phyloP scores from a whole-genome alignment of 2,888 invertebrate genomes.

The Scotopteryx bipunctaria region DNA sequence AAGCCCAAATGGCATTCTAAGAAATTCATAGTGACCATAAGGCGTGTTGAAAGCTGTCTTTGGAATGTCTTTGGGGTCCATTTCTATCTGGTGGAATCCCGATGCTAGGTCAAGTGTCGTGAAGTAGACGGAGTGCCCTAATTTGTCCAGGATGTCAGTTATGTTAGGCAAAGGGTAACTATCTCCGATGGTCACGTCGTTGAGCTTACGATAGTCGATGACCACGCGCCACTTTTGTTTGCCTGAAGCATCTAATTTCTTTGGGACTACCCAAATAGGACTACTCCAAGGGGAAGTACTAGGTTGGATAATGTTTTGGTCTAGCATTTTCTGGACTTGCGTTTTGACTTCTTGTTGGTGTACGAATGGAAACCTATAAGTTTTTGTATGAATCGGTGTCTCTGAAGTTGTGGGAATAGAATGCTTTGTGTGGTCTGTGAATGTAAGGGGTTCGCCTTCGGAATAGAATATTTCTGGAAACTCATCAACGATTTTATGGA shows the following conservation, averaged over 20 bases:
- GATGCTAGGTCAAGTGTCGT: conserved; percentile 41
- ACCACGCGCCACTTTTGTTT: conserved; percentile 45
- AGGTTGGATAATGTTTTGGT: conserved; percentile 47
- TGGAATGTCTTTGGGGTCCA: conserved; percentile 27
- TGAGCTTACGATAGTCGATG: no score
- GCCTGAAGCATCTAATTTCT: no score
- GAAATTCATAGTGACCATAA: conserved; percentile 40
- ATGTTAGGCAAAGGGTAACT: conserved; percentile 39
- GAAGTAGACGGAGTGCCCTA: conserved; percentile 42
- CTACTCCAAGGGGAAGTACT: conserved; percentile 49
- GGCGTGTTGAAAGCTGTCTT: conserved; percentile 42
- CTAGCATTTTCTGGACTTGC: conserved; percentile 45
- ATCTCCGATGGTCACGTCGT: conserved; percentile 45
- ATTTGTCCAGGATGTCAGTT: conserved; percentile 22
- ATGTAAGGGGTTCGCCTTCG: conserved; percentile 43
- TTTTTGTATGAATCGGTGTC: conserved; percentile 41
- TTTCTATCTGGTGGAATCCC: conserved; percentile 42
- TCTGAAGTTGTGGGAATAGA: conserved; percentile 45
- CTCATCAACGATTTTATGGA: conserved; percentile 39
- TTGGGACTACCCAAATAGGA: conserved; percentile 54
- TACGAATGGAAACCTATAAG: conserved; percentile 40
- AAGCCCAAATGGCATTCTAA: no score
- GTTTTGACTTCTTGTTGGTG: conserved; percentile 43
- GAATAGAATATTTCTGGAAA: conserved; percentile 49
- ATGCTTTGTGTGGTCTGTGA: conserved; percentile 41